Base-by-base conservation (phyloP, 2,797 vertebrate species). In the Antrozous pallidus region DNA sequence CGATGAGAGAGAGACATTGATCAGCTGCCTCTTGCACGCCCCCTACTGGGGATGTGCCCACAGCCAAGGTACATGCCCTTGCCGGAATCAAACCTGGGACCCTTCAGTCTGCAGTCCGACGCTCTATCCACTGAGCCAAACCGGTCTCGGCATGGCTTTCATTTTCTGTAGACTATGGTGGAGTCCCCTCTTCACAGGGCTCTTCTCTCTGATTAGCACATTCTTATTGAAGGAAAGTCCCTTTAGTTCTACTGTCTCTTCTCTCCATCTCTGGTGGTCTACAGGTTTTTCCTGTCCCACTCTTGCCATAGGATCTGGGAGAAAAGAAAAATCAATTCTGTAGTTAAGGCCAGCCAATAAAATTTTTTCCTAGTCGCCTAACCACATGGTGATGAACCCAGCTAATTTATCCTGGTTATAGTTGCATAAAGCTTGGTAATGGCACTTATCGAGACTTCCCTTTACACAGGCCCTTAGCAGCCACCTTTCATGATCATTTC, bases 321-420 rank as follows among this genome's bases (percentile, higher is more conserved):
- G 54, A 74, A 85, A 95, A 88, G 45, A 87, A 91, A 94, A 93
- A 79, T 88, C 85, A 93, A 63, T 96, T 94, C 51, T 61, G 17
- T 75, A 73, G n/a, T 90, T 94, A 49, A 63, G 22, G 8, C 73
- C 49, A 74, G 45, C 70, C 61, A 65, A 54, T 87, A 89, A 84
- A 90, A 54, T 87, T 83, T 91, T 71, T 45, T 93, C 51, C 10
- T 77, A 47, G 49, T 69, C 74, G 36, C 71, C 51, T 71, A 88
- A 56, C 79, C 63, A 82, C 24, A 63, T 33, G 56, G 22, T 3
- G n/a, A 81, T 74, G 70, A 61, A 74, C 56, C 36, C 12, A 40
- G n/a, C 20, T 58, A 65, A 61, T 90, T 82, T 88, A 69, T 85
- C 38, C 54, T 4, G n/a, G 45, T 86, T 92, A 63, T 17, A 63